Conservation (phyloP, 1,140 invertebrate genomes). For the Mamestra configurata region DNA sequence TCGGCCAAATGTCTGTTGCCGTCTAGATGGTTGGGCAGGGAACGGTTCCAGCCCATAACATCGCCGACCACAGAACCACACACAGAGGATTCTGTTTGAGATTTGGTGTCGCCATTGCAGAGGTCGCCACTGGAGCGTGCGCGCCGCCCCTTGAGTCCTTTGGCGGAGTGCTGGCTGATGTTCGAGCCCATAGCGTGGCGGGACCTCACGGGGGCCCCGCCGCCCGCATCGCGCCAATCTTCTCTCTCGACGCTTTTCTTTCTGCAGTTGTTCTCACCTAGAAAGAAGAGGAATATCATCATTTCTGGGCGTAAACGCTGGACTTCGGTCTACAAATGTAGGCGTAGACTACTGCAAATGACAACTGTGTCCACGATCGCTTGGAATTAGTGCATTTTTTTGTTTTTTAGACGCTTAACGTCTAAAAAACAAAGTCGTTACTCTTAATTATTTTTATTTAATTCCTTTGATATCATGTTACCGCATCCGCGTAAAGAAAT, state of each 20-base stretch:
- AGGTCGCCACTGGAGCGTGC: slow-evolving; percentile 91
- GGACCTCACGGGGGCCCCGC: slow-evolving; percentile 83
- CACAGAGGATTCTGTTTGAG: slow-evolving; percentile 90
- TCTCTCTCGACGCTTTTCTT: slow-evolving; percentile 58
- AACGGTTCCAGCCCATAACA: slow-evolving; percentile 87
- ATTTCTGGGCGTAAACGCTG: too few relatives aligned
- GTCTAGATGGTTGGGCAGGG: slow-evolving; percentile 92
- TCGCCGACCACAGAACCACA: slow-evolving; percentile 85
- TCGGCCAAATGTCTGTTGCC: slow-evolving; percentile 88
- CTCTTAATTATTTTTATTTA: too few relatives aligned
- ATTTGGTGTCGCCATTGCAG: slow-evolving; percentile 92
- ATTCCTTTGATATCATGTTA: too few relatives aligned
- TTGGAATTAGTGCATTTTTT: too few relatives aligned
- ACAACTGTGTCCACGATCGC: too few relatives aligned
- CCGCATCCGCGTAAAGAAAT: too few relatives aligned
- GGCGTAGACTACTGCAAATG: too few relatives aligned
- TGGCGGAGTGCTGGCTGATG: slow-evolving; percentile 91
- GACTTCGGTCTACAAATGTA: too few relatives aligned
- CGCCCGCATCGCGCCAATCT: slow-evolving; percentile 75
- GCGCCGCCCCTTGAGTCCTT: slow-evolving; percentile 90
- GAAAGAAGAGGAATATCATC: slow-evolving; percentile 54
- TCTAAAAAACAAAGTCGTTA: too few relatives aligned
- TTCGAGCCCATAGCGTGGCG: slow-evolving; percentile 91
- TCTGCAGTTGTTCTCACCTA: slow-evolving; percentile 67
- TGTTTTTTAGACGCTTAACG: too few relatives aligned